A percentile compares a stretch with the other conserved stretches of the same genome.
phyloP scores from a whole-genome alignment of 2,113 vertebrate genomes.

The Pangasianodon gigas region DNA sequence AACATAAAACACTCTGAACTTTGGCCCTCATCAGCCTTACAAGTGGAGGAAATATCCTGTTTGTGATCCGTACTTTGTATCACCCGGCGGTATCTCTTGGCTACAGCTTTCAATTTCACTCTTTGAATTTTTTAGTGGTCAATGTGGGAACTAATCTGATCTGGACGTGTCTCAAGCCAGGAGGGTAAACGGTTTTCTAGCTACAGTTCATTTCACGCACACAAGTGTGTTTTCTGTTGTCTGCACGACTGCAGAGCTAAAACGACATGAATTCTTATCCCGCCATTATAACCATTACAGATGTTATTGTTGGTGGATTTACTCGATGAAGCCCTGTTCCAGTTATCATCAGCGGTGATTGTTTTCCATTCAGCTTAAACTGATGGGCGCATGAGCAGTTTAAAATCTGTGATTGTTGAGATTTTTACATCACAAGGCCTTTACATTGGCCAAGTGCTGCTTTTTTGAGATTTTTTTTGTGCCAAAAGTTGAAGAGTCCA shows the following conservation, averaged over 20 bases:
- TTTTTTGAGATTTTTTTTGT: neutral
- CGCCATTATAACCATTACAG: slow-evolving; percentile 66
- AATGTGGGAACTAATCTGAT: slow-evolving; percentile 73
- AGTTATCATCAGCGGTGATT: slow-evolving; percentile 60
- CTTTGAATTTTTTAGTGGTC: slow-evolving; percentile 69
- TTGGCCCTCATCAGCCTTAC: slow-evolving; percentile 58
- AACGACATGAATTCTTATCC: slow-evolving; percentile 68
- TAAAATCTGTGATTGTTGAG: slow-evolving; percentile 39
- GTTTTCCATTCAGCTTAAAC: slow-evolving; percentile 53
- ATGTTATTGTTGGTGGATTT: slow-evolving; percentile 70
- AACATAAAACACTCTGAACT: slow-evolving; percentile 53
- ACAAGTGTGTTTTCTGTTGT: slow-evolving; percentile 70
- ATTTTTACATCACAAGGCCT: neutral
- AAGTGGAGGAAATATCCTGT: slow-evolving; percentile 63
- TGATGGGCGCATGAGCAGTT: slow-evolving; percentile 44
- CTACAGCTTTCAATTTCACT: slow-evolving; percentile 67
- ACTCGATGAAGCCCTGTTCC: slow-evolving; percentile 53
- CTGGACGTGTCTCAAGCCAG: slow-evolving; percentile 67
- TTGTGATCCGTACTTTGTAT: slow-evolving; percentile 59
- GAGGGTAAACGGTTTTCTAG: slow-evolving; percentile 65
- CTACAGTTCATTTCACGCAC: slow-evolving; percentile 73
- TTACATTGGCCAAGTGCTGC: neutral
- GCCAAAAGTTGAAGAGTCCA: neutral
- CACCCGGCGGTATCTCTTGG: slow-evolving; percentile 74
- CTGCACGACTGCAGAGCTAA: slow-evolving; percentile 58